Evolutionary conservation across 2,113 vertebrate genomes (phyloP).

Genomic region (Halcyon malimbica): DNA sequence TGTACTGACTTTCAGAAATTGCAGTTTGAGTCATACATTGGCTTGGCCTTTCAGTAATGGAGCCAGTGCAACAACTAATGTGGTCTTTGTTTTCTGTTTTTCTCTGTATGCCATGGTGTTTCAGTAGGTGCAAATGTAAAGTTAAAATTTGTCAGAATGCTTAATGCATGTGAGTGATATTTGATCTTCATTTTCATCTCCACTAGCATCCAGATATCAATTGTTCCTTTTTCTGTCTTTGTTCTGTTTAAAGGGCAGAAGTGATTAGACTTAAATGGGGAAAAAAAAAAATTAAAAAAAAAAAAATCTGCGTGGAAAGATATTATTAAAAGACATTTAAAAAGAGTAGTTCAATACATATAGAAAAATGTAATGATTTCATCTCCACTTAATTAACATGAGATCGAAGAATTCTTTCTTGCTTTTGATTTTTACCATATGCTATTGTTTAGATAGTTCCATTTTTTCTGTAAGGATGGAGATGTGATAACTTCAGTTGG

Average conservation of each 20-base stretch:
- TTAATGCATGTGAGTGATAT: background rate
- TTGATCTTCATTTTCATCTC: background rate
- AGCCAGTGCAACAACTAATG: background rate
- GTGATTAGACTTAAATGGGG: background rate
- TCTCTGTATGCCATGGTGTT: background rate
- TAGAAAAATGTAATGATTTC: background rate
- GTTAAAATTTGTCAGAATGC: background rate
- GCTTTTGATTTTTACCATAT: background rate
- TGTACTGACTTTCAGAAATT: background rate
- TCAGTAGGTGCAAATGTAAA: background rate
- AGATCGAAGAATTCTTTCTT: conserved; percentile 21
- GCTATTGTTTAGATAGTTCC: conserved; percentile 30
- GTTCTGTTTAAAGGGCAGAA: background rate
- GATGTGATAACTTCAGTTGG: conserved; percentile 31
- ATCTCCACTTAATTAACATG: conserved; percentile 45
- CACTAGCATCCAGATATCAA: background rate
- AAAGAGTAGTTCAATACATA: background rate
- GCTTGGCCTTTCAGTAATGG: background rate
- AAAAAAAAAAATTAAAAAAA: background rate
- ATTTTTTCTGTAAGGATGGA: conserved; percentile 25
- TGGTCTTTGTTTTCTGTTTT: background rate
- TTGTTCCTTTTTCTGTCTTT: background rate
- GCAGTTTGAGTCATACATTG: background rate
- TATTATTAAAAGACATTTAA: background rate
- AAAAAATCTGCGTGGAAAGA: background rate